Conservation (phyloP, 2,888 invertebrate genomes). For the Cheilosia impressa region DNA sequence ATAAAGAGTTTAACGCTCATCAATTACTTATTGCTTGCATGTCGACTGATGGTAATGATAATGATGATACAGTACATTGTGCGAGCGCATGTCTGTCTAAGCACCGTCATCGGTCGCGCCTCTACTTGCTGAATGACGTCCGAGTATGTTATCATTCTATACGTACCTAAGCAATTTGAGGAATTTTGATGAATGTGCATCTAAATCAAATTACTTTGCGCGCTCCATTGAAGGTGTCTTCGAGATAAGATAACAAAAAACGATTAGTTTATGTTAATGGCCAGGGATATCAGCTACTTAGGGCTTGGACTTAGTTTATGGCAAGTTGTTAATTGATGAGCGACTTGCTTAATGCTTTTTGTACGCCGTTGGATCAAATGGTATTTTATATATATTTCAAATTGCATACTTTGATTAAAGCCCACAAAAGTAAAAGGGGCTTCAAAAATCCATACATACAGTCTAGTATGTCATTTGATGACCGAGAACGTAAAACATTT, state of each 20-base stretch:
- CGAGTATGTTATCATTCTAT: background rate
- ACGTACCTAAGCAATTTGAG: background rate
- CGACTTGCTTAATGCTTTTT: background rate
- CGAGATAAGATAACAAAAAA: constrained; percentile 38
- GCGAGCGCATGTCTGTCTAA: background rate
- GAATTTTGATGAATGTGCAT: constrained; percentile 36
- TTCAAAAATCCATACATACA: too few relatives aligned
- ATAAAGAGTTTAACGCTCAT: background rate
- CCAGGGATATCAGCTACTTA: constrained; percentile 16
- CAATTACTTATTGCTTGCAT: constrained; percentile 8
- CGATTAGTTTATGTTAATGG: constrained; percentile 37
- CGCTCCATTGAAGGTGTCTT: background rate
- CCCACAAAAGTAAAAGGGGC: too few relatives aligned
- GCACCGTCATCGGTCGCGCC: constrained; percentile 7
- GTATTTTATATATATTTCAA: background rate
- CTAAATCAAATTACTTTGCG: constrained; percentile 22
- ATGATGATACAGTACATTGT: background rate
- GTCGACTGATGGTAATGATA: background rate
- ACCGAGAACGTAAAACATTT: too few relatives aligned
- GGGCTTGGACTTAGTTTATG: constrained; percentile 16
- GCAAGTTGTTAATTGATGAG: background rate
- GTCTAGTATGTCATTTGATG: too few relatives aligned
- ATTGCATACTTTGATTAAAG: background rate
- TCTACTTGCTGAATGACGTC: constrained; percentile 30
- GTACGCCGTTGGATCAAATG: background rate